phyloP scores from a whole-genome alignment of 2,888 invertebrate species.

The Malachius bipustulatus region DNA sequence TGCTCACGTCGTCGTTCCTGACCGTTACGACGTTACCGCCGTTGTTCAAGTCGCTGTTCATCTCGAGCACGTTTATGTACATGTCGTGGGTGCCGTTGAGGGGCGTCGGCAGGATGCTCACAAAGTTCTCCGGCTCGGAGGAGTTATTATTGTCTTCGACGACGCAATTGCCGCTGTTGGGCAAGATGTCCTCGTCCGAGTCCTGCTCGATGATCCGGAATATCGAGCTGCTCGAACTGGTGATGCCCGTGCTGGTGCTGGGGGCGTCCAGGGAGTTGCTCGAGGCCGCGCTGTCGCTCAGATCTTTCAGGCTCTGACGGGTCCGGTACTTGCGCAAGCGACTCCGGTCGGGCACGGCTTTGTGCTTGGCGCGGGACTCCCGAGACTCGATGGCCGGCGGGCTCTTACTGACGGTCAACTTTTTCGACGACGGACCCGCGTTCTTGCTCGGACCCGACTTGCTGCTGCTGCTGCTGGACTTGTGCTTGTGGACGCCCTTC shows the following conservation, averaged over 20 bases:
- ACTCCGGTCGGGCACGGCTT: conserved; percentile 15
- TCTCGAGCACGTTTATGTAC: conserved; percentile 31
- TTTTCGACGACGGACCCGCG: conserved; percentile 19
- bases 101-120: conserved; percentile 48
- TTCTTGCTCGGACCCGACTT: conserved; percentile 17
- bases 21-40: conserved; percentile 40
- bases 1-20: conserved; percentile 31
- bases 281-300: conserved; percentile 26
- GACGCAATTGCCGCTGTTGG: conserved; percentile 18
- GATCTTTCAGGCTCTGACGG: conserved; percentile 26
- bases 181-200: conserved; percentile 45
- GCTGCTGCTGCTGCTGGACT: conserved; percentile 17
- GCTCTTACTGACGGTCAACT: conserved; percentile 14
- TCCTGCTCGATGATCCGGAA: conserved; percentile 41
- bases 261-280: conserved; percentile 46
- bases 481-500: conserved; percentile 20
- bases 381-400: conserved; percentile 14
- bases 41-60: conserved; percentile 38
- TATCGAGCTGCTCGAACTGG: conserved; percentile 26
- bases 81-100: conserved; percentile 42
- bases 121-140: conserved; percentile 34
- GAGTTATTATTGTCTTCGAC: conserved; percentile 21
- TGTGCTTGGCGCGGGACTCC: conserved; percentile 19
- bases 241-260: conserved; percentile 53
- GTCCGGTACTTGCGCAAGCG: conserved; percentile 27